phyloP scores from a whole-genome alignment of 2,888 invertebrate genomes.

The Gonocerus acuteangulatus region DNA sequence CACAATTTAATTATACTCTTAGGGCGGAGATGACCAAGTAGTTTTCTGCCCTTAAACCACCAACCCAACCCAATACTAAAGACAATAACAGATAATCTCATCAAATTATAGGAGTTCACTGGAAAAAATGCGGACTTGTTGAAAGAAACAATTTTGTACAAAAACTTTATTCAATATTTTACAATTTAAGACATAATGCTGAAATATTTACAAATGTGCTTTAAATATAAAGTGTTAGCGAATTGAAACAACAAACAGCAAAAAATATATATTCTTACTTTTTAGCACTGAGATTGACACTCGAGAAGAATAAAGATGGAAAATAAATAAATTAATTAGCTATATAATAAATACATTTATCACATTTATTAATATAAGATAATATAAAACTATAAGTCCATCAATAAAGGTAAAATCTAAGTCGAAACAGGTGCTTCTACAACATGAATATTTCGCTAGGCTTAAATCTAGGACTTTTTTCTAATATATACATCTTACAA shows the following conservation, averaged over 20 bases:
- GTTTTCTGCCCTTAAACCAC: too few relatives aligned
- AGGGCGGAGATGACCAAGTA: too few relatives aligned
- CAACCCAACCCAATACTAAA: too few relatives aligned
- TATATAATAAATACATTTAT: constrained; percentile 25
- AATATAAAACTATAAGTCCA: constrained; percentile 22
- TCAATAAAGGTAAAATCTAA: constrained; percentile 10
- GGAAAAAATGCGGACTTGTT: too few relatives aligned
- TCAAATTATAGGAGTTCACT: too few relatives aligned
- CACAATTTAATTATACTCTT: too few relatives aligned
- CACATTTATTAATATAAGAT: constrained; percentile 20
- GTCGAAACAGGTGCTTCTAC: constrained; percentile 11
- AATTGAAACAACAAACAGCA: constrained; percentile 20
- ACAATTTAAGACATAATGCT: constrained; percentile 20
- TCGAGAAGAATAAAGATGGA: constrained; percentile 14
- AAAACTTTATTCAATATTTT: constrained; percentile 22
- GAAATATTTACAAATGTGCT: constrained; percentile 25
- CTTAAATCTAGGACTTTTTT: constrained; percentile 1
- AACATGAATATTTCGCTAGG: neutral
- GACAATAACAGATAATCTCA: too few relatives aligned
- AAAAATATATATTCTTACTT: constrained; percentile 17
- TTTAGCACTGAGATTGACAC: constrained; percentile 13
- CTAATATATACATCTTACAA: constrained; percentile 5
- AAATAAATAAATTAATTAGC: neutral
- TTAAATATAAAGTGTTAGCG: constrained; percentile 13
- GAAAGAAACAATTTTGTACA: constrained; percentile 15